These are phyloP conservation scores for Podarcis cretensis DNA, from an alignment of 2,113 vertebrate genomes.

Conservation along the genomic window DNA sequence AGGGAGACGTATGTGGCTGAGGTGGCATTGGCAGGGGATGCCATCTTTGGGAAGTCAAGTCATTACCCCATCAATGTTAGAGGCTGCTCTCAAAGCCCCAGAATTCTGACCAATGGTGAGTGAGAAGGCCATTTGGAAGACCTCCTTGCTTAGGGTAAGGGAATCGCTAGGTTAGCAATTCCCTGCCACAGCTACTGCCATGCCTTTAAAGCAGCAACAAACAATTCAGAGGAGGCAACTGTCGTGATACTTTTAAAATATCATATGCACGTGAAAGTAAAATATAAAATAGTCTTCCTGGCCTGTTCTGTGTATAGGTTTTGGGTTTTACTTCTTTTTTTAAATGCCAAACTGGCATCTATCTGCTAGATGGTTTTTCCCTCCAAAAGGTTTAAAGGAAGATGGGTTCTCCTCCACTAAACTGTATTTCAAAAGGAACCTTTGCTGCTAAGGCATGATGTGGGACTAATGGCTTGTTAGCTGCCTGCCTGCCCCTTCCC, in stretches of 20 bases:
- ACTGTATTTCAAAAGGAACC: neutral
- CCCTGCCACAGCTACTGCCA: neutral
- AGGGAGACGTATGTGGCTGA: too few species aligned
- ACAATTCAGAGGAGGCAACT: neutral
- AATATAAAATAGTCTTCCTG: neutral
- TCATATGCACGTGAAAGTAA: neutral
- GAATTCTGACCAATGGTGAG: neutral
- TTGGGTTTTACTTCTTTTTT: neutral
- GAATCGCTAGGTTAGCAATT: neutral
- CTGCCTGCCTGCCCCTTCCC: too few species aligned
- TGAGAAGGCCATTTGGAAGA: neutral
- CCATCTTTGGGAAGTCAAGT: neutral
- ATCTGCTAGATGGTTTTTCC: too few species aligned
- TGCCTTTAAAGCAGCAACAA: neutral
- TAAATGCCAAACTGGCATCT: neutral
- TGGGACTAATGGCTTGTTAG: neutral
- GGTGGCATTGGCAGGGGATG: too few species aligned
- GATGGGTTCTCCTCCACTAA: neutral
- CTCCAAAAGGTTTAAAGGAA: too few species aligned
- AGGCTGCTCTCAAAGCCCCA: neutral
- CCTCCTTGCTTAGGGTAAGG: neutral
- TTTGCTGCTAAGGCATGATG: neutral
- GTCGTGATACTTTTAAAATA: neutral
- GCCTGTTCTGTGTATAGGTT: neutral
- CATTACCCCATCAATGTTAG: too few species aligned